These are phyloP conservation scores for Sylvia atricapilla DNA, from an alignment of 2,113 vertebrate genomes.

Conservation along the genomic window DNA sequence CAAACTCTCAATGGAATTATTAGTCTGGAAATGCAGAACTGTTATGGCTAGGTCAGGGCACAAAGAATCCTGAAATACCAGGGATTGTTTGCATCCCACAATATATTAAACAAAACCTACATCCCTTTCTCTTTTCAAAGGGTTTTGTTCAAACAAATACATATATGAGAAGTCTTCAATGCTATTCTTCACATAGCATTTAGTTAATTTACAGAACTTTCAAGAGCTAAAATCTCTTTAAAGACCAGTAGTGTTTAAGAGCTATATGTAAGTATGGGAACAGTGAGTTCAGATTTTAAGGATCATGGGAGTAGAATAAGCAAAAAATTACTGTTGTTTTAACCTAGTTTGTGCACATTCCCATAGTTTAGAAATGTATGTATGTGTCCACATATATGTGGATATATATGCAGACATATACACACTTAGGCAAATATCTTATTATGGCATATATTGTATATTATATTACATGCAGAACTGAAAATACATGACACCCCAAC, in stretches of 20 bases:
- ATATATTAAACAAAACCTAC: neutral
- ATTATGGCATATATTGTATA: neutral
- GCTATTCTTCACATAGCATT: neutral
- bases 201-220: neutral
- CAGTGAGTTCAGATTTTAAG: neutral
- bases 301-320: neutral
- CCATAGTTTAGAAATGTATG: neutral
- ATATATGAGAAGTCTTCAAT: neutral
- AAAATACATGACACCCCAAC: neutral
- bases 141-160: neutral
- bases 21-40: slow-evolving; percentile 20
- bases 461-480: neutral
- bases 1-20: slow-evolving; percentile 12
- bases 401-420: neutral
- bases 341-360: neutral
- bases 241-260: neutral
- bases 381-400: neutral
- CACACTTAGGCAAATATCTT: neutral
- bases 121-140: neutral
- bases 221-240: neutral
- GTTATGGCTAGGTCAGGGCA: slow-evolving; percentile 43
- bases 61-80: slow-evolving; percentile 37
- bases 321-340: neutral
- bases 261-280: neutral
- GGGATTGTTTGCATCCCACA: neutral